Evolutionary conservation across 2,797 vertebrate genomes (phyloP).

Genomic region (Menidia menidia): DNA sequence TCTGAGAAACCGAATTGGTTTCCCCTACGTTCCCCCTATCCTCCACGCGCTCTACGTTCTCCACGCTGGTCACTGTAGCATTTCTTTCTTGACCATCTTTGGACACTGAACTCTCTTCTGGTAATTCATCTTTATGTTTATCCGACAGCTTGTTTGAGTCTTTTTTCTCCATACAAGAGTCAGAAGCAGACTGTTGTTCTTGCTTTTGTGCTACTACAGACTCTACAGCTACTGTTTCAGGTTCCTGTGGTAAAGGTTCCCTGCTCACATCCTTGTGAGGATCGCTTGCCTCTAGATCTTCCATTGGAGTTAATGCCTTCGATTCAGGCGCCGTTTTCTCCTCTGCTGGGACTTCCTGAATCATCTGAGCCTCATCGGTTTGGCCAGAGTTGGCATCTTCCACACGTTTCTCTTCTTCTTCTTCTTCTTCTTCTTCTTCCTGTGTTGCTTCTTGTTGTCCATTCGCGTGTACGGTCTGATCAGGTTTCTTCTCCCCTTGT

Average conservation of each 20-base stretch:
- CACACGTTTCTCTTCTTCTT: conserved; percentile 17
- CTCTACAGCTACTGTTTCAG: not conserved
- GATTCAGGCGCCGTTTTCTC: not conserved
- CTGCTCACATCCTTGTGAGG: not conserved
- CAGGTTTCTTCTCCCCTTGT: conserved; percentile 23
- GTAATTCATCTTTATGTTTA: conserved; percentile 4
- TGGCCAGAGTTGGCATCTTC: not conserved
- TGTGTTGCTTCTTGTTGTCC: conserved; percentile 47
- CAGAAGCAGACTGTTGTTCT: not conserved
- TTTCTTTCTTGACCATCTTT: conserved; percentile 2
- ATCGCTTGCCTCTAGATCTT: not conserved
- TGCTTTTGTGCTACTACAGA: conserved; percentile 13
- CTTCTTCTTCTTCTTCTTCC: conserved; percentile 19
- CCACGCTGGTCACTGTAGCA: conserved; percentile 13
- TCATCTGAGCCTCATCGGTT: conserved; percentile 7
- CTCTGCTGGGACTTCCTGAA: conserved; percentile 33
- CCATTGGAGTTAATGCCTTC: conserved; percentile 6
- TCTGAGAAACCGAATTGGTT: conserved; percentile 3
- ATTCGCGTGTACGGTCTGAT: conserved; percentile 58
- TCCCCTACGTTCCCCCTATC: conserved; percentile 12
- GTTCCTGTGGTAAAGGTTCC: not conserved
- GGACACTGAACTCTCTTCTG: not conserved
- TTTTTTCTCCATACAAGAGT: not conserved
- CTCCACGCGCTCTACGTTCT: not conserved
- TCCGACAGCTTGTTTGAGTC: not conserved